These are phyloP conservation scores for Neomicropteryx cornuta DNA, from an alignment of 1,140 invertebrate species.

Conservation along the genomic window DNA sequence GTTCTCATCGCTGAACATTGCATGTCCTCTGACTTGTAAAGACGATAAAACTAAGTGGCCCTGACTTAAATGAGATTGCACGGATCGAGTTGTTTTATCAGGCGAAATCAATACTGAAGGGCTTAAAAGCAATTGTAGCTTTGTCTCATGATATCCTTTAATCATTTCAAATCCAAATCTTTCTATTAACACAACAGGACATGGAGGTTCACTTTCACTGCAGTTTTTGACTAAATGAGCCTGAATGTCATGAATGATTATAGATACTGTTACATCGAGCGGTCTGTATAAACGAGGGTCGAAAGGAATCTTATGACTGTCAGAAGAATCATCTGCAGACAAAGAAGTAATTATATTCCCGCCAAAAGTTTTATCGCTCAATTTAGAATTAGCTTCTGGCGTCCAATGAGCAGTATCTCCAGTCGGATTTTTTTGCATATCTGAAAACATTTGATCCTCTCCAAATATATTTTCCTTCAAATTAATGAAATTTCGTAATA, in stretches of 20 bases:
- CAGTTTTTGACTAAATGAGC: constrained; percentile 87
- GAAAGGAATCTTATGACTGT: constrained; percentile 47
- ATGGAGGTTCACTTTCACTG: constrained; percentile 73
- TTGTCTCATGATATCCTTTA: constrained; percentile 83
- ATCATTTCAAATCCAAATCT: constrained; percentile 95
- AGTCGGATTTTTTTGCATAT: constrained; percentile 63
- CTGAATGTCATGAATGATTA: constrained; percentile 93
- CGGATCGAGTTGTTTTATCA: constrained; percentile 54
- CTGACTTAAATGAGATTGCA: constrained; percentile 61
- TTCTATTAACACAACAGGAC: constrained; percentile 83
- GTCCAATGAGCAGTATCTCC: constrained; percentile 38
- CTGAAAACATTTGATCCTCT: constrained; percentile 86
- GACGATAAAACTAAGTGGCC: constrained; percentile 85
- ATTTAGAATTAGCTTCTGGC: constrained; percentile 33
- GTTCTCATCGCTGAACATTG: constrained; percentile 92
- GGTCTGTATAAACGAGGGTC: constrained; percentile 83
- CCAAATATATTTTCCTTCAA: constrained; percentile 96
- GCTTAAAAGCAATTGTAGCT: constrained; percentile 81
- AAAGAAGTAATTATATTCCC: constrained; percentile 40
- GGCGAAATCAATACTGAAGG: constrained; percentile 75
- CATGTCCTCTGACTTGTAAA: constrained; percentile 85
- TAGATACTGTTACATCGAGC: constrained; percentile 80
- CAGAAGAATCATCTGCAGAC: constrained; percentile 42
- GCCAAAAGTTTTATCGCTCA: constrained; percentile 36
- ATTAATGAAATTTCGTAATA: constrained; percentile 79